phyloP scores from a whole-genome alignment of 2,797 vertebrate species.

The Stomatorhinus walkeri region DNA sequence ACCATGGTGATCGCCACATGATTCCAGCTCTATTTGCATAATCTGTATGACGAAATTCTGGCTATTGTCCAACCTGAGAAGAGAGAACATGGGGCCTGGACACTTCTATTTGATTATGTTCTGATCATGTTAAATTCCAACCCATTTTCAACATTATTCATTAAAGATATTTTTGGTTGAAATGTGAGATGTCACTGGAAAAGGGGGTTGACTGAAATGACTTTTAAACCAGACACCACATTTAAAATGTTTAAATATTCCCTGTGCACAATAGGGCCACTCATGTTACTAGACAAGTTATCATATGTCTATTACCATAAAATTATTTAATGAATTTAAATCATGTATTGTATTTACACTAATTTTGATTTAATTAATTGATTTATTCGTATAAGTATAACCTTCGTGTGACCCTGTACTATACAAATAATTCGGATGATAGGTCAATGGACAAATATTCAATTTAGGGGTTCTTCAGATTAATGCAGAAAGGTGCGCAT shows the following conservation, averaged over 20 bases:
- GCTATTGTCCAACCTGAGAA: conserved; percentile 27
- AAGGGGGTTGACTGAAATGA: not conserved
- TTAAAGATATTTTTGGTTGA: not conserved
- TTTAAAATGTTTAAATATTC: not conserved
- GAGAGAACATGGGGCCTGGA: not conserved
- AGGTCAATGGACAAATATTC: not conserved
- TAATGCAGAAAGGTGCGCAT: not conserved
- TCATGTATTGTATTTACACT: not conserved
- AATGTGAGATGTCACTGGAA: not conserved
- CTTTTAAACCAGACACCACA: not conserved
- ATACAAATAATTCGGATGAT: not conserved
- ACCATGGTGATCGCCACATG: conserved; percentile 39
- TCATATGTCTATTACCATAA: not conserved
- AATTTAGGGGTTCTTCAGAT: not conserved
- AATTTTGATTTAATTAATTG: not conserved
- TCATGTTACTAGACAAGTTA: not conserved
- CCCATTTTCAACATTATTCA: not conserved
- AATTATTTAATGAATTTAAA: not conserved
- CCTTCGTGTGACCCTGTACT: not conserved
- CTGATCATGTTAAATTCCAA: not conserved
- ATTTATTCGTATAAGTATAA: not conserved
- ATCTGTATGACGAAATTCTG: conserved; percentile 42
- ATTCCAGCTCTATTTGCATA: conserved; percentile 45
- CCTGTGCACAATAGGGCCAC: not conserved
- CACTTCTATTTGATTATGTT: not conserved